Conservation (phyloP, 1,140 invertebrate species). For the Hyphantria cunea region DNA sequence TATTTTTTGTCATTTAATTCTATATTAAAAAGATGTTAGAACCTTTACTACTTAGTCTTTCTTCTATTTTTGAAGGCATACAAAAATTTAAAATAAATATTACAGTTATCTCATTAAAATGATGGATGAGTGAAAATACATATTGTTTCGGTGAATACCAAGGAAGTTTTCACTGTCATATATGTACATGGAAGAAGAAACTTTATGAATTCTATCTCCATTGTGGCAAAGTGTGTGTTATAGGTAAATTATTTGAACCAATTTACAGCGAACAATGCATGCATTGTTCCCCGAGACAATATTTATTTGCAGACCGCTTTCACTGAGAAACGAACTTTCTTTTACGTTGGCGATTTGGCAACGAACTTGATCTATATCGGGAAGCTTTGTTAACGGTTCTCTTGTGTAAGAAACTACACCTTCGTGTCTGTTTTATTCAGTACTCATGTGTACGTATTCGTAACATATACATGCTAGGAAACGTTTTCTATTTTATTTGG, state of each 20-base stretch:
- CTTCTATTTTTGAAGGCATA: no score
- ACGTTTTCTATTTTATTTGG: slow-evolving; percentile 13
- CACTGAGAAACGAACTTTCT: slow-evolving; percentile 65
- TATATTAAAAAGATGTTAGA: no score
- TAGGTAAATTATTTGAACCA: slow-evolving; percentile 59
- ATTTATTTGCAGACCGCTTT: slow-evolving; percentile 69
- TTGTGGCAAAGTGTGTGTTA: slow-evolving; percentile 42
- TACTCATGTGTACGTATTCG: background rate
- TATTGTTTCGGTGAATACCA: background rate
- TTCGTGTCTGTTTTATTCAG: background rate
- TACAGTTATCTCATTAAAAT: background rate
- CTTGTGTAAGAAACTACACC: slow-evolving; percentile 12
- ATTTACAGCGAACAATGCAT: slow-evolving; percentile 68
- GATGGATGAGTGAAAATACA: background rate
- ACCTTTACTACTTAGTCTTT: no score
- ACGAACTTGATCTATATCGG: slow-evolving; percentile 59
- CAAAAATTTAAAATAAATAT: no score
- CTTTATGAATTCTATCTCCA: slow-evolving; percentile 23
- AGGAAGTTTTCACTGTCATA: slow-evolving; percentile 8
- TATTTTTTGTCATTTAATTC: no score
- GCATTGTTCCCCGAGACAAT: slow-evolving; percentile 65
- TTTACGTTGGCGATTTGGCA: slow-evolving; percentile 55
- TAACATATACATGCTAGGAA: background rate
- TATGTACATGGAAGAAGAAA: slow-evolving; percentile 19
- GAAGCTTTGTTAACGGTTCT: slow-evolving; percentile 43